phyloP scores from a whole-genome alignment of 2,888 invertebrate genomes.

The Neria commutata region DNA sequence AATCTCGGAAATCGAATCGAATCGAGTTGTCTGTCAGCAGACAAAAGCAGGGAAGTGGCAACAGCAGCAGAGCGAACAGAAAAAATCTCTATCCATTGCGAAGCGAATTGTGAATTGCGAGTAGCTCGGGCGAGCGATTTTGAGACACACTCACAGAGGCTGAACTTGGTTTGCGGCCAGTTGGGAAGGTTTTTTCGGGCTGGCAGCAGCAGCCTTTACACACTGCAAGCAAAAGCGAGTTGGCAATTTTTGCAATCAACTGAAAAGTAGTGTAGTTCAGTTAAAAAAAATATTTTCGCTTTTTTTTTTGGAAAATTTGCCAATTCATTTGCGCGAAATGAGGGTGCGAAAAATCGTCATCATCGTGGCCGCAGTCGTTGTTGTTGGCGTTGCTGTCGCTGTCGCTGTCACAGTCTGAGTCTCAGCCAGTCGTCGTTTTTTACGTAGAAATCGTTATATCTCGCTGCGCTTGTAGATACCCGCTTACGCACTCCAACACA shows the following conservation, averaged over 20 bases:
- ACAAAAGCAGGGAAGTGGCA: slow-evolving; percentile 30
- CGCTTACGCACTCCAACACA: neutral
- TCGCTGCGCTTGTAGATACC: neutral
- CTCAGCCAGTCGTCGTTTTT: neutral
- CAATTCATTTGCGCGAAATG: too few relatives aligned
- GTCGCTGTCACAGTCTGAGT: neutral
- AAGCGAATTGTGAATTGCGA: slow-evolving; percentile 14
- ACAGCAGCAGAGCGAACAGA: slow-evolving; percentile 37
- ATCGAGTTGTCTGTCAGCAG: too few relatives aligned
- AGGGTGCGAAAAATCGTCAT: neutral
- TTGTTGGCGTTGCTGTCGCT: neutral
- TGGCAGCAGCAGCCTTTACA: too few relatives aligned
- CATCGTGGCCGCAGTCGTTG: neutral
- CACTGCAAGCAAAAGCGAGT: too few relatives aligned
- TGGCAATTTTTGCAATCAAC: too few relatives aligned
- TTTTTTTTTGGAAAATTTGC: too few relatives aligned
- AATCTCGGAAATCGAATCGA: too few relatives aligned
- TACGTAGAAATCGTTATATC: neutral
- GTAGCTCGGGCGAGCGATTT: neutral
- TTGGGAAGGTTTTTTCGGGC: too few relatives aligned
- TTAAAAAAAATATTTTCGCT: too few relatives aligned
- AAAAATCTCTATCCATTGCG: slow-evolving; percentile 59
- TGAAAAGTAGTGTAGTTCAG: too few relatives aligned
- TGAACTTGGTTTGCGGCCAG: neutral
- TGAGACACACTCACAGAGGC: neutral